Evolutionary conservation across 2,888 invertebrate genomes (phyloP).

Genomic region (Ormyrus nitidulus): DNA sequence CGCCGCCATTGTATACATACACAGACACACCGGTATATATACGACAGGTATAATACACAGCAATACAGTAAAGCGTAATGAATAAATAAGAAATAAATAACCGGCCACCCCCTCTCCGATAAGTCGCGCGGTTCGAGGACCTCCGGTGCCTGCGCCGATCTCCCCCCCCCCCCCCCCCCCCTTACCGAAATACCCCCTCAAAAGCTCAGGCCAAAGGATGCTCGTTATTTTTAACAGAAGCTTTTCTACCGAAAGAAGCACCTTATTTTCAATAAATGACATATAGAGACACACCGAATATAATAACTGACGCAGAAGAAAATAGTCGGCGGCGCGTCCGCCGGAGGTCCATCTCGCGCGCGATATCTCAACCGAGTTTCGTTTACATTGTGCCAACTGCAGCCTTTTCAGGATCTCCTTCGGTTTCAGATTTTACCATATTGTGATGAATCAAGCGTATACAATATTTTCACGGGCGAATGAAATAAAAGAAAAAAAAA

Average conservation of each 20-base stretch:
- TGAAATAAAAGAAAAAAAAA: background rate
- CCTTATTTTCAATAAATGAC: too few species aligned
- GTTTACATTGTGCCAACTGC: conserved; percentile 57
- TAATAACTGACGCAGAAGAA: too few species aligned
- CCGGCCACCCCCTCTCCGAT: conserved; percentile 36
- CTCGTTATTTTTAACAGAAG: too few species aligned
- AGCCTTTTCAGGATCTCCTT: conserved; percentile 53
- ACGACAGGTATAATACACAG: conserved; percentile 19
- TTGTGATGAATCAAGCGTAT: conserved; percentile 46
- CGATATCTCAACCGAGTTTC: conserved; percentile 43
- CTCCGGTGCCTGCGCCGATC: too few species aligned
- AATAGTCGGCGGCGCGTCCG: background rate
- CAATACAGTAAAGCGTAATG: conserved; percentile 22
- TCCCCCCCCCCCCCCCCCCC: too few species aligned
- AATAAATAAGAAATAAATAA: conserved; percentile 44
- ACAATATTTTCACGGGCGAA: conserved; percentile 40
- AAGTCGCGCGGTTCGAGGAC: background rate
- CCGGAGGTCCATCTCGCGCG: background rate
- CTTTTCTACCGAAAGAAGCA: too few species aligned
- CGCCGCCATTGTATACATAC: conserved; percentile 29
- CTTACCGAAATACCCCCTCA: too few species aligned
- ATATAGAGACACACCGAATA: too few species aligned
- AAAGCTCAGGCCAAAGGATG: too few species aligned
- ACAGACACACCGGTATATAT: conserved; percentile 16
- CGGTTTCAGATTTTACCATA: conserved; percentile 50